Percentiles rank a stretch among this genome's conserved stretches.
phyloP scores from a whole-genome alignment of 2,797 vertebrate genomes.

The Gouania willdenowi region DNA sequence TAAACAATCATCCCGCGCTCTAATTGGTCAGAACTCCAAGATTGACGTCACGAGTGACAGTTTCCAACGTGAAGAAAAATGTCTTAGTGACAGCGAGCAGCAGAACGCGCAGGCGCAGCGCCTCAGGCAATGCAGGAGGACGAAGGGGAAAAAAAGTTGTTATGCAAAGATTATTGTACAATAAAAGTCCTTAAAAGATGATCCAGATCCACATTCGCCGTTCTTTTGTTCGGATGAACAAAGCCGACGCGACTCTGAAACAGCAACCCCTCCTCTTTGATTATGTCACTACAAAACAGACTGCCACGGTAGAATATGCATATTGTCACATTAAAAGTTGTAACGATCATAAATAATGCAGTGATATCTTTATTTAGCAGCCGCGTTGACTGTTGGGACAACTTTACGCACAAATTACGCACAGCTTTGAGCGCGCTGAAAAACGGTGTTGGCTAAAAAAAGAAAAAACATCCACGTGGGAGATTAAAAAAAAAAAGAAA shows the following conservation, averaged over 20 bases:
- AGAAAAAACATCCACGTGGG: conserved; percentile 33
- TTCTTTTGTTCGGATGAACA: conserved; percentile 38
- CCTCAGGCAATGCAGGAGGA: conserved; percentile 49
- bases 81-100: conserved; percentile 73
- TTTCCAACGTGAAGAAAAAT: conserved; percentile 83
- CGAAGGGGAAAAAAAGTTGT: conserved; percentile 64
- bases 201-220: conserved; percentile 42
- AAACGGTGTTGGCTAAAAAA: conserved; percentile 12
- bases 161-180: conserved; percentile 77
- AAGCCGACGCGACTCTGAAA: conserved; percentile 41
- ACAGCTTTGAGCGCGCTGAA: conserved; percentile 41
- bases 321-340: conserved; percentile 47
- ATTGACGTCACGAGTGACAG: conserved; percentile 91
- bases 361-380: conserved; percentile 57
- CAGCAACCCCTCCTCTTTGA: conserved; percentile 37
- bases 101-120: conserved; percentile 80
- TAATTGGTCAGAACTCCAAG: conserved; percentile 85
- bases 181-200: conserved; percentile 67
- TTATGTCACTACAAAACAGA: conserved; percentile 42
- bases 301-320: conserved; percentile 19
- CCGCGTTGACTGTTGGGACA: conserved; percentile 10
- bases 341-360: conserved; percentile 59
- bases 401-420: conserved; percentile 52
- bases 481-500: no score
- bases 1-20: conserved; percentile 83